Base-by-base conservation (phyloP, 1,140 invertebrate species). In the Oppia nitens region DNA sequence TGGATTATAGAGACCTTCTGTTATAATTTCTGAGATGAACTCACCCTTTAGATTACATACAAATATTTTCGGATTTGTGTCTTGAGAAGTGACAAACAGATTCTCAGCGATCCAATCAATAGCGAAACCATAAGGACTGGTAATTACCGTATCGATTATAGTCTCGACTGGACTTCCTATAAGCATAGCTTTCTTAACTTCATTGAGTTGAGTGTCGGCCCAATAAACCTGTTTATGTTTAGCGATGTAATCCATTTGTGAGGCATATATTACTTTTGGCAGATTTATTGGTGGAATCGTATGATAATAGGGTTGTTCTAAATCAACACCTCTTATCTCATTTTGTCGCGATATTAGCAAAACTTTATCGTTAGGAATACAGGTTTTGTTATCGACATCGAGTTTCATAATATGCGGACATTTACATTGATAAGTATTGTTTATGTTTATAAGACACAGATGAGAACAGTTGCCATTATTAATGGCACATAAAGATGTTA, bases 241-340 rank as follows among this genome's bases (percentile, higher is more conserved):
- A 2, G 81, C 77, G 23, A 80, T 73, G 68, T 79, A 86, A 67
- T 87, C 83, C 50, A 90, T 70, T 62, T 79, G 75, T 24, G 77
- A 72, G 4, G 84, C 82, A 50, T 64, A 53, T 62, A 69, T 24
- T 62, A 64, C 80, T 66, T 70, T 68, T 11, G 72, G 74, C 1
- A 81, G 71, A 47, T 79, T 78, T 45, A 87, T 80, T 0, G 83
- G 81, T 26, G 86, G 83, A 61, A 87, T 84, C 25, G 84, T 81
- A 66, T 85, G 81, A 69, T 82, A 83, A 68, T 80, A 78, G 1
- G 83, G 80, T 67, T 81, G 77, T 47, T 78, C 74, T 28, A 88
- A 69, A 69, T 88, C 84, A 32, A 91, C 82, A 14, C 87, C 87
- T 49, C 86, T 77, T 60, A 92, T 85, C 71, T 87, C 85, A 66